Conservation (phyloP, 2,888 invertebrate genomes). For the Anticlea derivata region DNA sequence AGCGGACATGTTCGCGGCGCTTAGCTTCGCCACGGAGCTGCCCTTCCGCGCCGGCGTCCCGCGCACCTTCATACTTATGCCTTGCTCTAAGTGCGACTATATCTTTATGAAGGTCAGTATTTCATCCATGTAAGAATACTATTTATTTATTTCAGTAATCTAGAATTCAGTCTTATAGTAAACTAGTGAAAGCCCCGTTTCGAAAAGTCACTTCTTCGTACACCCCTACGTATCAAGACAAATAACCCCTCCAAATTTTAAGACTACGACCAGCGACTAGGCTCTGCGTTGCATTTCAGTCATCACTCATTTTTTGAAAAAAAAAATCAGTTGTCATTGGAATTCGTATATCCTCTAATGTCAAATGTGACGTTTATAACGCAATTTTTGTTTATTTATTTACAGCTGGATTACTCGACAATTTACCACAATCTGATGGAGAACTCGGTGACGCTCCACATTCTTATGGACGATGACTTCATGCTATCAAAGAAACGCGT, state of each 20-base stretch:
- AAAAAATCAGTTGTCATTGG: too few species aligned
- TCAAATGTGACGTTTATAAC: too few species aligned
- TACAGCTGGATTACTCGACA: constrained; percentile 91
- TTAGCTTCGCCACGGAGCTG: constrained; percentile 88
- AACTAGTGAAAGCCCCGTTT: too few species aligned
- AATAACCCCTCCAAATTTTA: too few species aligned
- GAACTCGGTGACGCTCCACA: constrained; percentile 91
- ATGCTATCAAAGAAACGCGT: constrained; percentile 88
- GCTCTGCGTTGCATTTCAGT: too few species aligned
- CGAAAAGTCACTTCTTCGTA: too few species aligned
- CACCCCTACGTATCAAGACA: too few species aligned
- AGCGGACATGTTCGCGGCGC: constrained; percentile 89
- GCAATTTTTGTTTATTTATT: constrained; percentile 35
- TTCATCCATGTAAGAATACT: too few species aligned
- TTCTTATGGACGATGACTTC: constrained; percentile 92
- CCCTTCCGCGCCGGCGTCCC: constrained; percentile 93
- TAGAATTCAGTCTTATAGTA: too few species aligned
- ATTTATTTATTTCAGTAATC: constrained; percentile 39
- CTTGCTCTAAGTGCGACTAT: constrained; percentile 90
- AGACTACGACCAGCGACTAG: too few species aligned
- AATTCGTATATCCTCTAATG: too few species aligned
- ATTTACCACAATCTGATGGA: constrained; percentile 92
- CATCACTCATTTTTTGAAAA: too few species aligned
- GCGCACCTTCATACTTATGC: constrained; percentile 91
- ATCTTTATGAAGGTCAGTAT: constrained; percentile 86